Percentiles rank a stretch among this genome's conserved stretches.
phyloP scores from a whole-genome alignment of 2,888 invertebrate species.

The Himalopsyche kuldschensis region DNA sequence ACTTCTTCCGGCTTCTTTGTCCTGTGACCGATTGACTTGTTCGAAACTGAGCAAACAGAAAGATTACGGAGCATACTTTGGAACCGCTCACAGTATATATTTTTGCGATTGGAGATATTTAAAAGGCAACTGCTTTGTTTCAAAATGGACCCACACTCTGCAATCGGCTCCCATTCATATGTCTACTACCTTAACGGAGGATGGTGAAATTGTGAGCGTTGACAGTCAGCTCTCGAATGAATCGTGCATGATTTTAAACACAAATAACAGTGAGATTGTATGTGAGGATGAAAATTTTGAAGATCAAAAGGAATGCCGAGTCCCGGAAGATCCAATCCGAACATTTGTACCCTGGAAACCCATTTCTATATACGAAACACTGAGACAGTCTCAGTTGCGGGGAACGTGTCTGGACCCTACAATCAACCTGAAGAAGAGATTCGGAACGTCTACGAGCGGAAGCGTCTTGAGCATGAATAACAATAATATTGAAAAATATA shows the following conservation, averaged over 20 bases:
- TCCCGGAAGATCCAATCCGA: background rate
- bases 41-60: slow-evolving; percentile 47
- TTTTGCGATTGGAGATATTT: slow-evolving; percentile 49
- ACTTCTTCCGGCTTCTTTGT: slow-evolving; percentile 44
- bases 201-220: slow-evolving; percentile 50
- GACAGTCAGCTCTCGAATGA: slow-evolving; percentile 56
- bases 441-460: slow-evolving; percentile 49
- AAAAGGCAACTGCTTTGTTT: slow-evolving; percentile 45
- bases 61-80: slow-evolving; percentile 46
- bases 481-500: slow-evolving; percentile 47
- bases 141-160: slow-evolving; percentile 63
- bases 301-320: background rate
- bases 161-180: slow-evolving; percentile 55
- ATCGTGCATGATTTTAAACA: slow-evolving; percentile 49
- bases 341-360: slow-evolving; percentile 48
- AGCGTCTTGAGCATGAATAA: slow-evolving; percentile 44
- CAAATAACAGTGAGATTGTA: slow-evolving; percentile 42
- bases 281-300: background rate
- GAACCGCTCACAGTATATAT: slow-evolving; percentile 51
- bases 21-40: slow-evolving; percentile 49
- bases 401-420: slow-evolving; percentile 48
- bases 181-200: slow-evolving; percentile 48
- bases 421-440: slow-evolving; percentile 47
- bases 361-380: slow-evolving; percentile 47
- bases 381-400: slow-evolving; percentile 47